Evolutionary conservation across 2,888 invertebrate species (phyloP).

Genomic region (Rambutsinella grinnellia): DNA sequence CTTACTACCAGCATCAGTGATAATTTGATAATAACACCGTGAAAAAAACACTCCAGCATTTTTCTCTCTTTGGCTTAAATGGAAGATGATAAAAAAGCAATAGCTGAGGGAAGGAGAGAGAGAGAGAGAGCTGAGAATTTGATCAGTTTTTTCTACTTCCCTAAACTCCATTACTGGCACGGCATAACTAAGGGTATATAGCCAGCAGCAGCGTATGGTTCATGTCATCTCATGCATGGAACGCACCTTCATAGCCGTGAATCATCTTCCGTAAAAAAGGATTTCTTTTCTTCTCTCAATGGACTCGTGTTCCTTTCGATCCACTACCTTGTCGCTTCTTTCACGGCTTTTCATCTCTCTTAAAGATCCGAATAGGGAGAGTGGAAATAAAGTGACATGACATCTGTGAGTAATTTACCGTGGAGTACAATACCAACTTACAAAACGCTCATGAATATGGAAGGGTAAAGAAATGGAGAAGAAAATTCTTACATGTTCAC

Average conservation of each 20-base stretch:
- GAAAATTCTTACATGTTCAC: not conserved
- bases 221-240: conserved; percentile 1
- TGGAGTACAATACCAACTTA: not conserved
- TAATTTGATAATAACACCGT: conserved; percentile 53
- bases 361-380: conserved; percentile 1
- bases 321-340: conserved; percentile 29
- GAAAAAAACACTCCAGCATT: conserved; percentile 33
- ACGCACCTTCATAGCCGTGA: not conserved
- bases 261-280: not conserved
- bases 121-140: not conserved
- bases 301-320: conserved; percentile 12
- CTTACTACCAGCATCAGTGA: conserved; percentile 5
- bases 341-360: conserved; percentile 32
- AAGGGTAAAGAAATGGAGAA: not conserved
- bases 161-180: conserved; percentile 1
- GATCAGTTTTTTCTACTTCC: not conserved
- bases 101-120: too few relatives aligned
- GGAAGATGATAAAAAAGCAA: not conserved
- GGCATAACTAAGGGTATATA: not conserved
- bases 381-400: not conserved
- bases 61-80: conserved; percentile 5
- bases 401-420: not conserved
- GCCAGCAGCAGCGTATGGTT: not conserved
- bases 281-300: not conserved
- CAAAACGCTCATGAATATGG: not conserved